Percentiles rank a stretch among this genome's conserved stretches.
phyloP scores from a whole-genome alignment of 2,113 vertebrate species.

The Brachypteracias leptosomus region DNA sequence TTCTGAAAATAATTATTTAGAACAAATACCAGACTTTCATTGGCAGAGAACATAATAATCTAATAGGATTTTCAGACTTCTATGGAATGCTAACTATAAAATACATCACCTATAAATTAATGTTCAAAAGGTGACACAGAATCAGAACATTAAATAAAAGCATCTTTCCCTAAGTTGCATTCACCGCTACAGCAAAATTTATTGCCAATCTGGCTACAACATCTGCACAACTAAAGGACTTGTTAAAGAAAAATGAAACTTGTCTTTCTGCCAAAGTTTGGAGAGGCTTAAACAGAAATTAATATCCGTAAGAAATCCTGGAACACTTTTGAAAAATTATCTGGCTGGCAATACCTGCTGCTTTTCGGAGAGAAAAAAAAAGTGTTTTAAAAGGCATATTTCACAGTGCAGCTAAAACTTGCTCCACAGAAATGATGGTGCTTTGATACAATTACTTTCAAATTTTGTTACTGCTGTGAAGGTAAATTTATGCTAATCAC shows the following conservation, averaged over 20 bases:
- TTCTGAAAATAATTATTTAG: neutral
- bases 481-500: constrained; percentile 12
- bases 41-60: neutral
- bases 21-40: neutral
- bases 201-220: constrained; percentile 65
- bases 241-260: constrained; percentile 66
- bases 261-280: constrained; percentile 62
- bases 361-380: neutral
- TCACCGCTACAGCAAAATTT: constrained; percentile 52
- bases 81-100: neutral
- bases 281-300: constrained; percentile 57
- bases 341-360: constrained; percentile 23
- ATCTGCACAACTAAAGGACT: constrained; percentile 64
- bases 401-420: neutral
- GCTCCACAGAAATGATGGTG: neutral
- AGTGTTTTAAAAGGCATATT: neutral
- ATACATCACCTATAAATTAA: constrained; percentile 19
- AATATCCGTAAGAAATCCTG: constrained; percentile 42
- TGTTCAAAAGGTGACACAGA: constrained; percentile 40
- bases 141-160: constrained; percentile 45
- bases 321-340: constrained; percentile 38
- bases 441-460: neutral
- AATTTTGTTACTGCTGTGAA: neutral
- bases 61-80: neutral
- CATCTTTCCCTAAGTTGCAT: constrained; percentile 17